Conservation (phyloP, 2,888 invertebrate genomes). For the Polydrusus pterygomalis region DNA sequence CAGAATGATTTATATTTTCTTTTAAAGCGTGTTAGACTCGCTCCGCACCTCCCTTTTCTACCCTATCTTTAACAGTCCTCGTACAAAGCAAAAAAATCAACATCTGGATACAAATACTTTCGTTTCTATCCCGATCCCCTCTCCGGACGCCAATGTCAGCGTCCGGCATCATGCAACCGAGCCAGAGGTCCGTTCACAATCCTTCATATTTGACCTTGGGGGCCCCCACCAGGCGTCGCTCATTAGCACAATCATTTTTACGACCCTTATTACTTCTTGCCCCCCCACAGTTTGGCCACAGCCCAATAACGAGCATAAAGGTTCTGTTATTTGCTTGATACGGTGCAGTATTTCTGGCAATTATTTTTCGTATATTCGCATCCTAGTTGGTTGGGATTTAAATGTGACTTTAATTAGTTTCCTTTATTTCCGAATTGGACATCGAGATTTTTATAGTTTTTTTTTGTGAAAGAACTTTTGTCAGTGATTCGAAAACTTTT, state of each 20-base stretch:
- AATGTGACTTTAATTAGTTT: not conserved
- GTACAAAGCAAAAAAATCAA: too few species aligned
- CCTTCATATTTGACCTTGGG: slow-evolving; percentile 66
- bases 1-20: too few species aligned
- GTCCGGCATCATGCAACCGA: slow-evolving; percentile 46
- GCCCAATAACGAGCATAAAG: slow-evolving; percentile 8
- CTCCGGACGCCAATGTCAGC: slow-evolving; percentile 41
- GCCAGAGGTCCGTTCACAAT: slow-evolving; percentile 43
- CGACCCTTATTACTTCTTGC: slow-evolving; percentile 13
- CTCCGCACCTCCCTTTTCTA: too few species aligned
- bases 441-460: not conserved
- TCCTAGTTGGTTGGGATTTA: not conserved
- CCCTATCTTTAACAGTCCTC: too few species aligned
- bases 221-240: slow-evolving; percentile 61
- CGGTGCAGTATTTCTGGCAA: not conserved
- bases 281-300: slow-evolving; percentile 21
- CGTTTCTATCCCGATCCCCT: not conserved
- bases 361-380: not conserved
- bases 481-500: not conserved
- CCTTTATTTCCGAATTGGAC: too few species aligned
- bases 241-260: slow-evolving; percentile 65
- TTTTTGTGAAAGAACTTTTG: not conserved
- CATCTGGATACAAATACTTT: too few species aligned
- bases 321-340: not conserved
- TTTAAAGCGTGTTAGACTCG: too few species aligned